Base-by-base conservation (phyloP, 2,797 vertebrate genomes). In the Brotula barbata region DNA sequence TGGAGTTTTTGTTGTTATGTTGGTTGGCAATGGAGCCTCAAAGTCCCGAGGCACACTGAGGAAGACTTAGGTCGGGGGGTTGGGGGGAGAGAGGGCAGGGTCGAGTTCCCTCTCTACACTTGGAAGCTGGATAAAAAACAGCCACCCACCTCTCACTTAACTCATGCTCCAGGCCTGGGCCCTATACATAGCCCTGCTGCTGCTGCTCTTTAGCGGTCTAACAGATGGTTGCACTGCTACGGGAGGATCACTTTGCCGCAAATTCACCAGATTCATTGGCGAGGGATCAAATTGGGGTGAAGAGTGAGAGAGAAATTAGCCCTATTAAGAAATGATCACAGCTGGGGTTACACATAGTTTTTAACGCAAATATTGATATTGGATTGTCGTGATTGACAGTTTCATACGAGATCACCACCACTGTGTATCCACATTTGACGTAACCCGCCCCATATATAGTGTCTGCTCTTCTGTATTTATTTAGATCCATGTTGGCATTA, bases 151-250 rank as follows among this genome's bases (percentile, higher is more conserved):
- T 21, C 77, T 69, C 14, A 16, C 58, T 64, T 42, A 58, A 56
- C 77, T 77, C 72, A 72, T 66, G 71, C 75, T 58, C 62, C 80
- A 62, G 84, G 69, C 87, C 78, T 52, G 36, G 17, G 64, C 67
- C 91, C 92, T 93, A 91, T 92, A 94, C 90, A 93, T 94, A 95
- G 92, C 82, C 75, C 84, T 81, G 90, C 87, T 90, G 87, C 87
- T 90, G 87, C 50, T 89, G 78, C 54, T 89, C 77, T 82, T 74
- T 91, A 92, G 85, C 89, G 88, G 87, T 92, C 85, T 89, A 92
- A 89, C 86, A 93, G 88, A 92, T 93, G 92, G 85, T 85, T 82
- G 25, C 73, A 54, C 87, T 86, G 85, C 91, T 89, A 88, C 82
- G 61, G 15, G 47, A 75, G 86, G 89, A 91, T 94, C 89, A 85